Base-by-base conservation (phyloP, 2,113 vertebrate species). In the Neolamprologus kungweensis region DNA sequence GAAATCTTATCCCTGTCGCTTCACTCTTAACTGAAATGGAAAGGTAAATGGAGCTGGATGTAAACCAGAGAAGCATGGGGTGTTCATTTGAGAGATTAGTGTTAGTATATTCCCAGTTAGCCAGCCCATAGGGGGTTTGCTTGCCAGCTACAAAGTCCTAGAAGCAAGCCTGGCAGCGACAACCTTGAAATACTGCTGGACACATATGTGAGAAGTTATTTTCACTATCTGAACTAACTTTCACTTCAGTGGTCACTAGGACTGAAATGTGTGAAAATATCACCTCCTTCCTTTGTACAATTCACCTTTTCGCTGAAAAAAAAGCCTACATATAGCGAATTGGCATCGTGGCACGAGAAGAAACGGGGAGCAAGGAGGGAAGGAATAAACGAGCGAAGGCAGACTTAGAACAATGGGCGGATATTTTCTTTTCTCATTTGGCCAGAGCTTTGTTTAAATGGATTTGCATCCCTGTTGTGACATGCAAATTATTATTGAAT, bases 401-500 rank as follows among this genome's bases (percentile, higher is more conserved):
- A 26, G 57, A 68, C 7, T 37, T 21, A 8, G 4, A 35, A 9
- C 31, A 28, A 5, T 23, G 42, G 2, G 1, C 2, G 1, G 5
- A 0, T 53, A 19, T 47, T 31, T 57, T 40, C 82, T 19, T 45
- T 11, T 28, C 16, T 79, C 28, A 23, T 79, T 79, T 23, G 10
- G 7, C 2, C 31, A 45, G 7, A 81, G 31, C 26, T 83, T 91
- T 73, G 19, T 28, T 9, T 55, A 80, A 81, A 84, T 23, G n/a
- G 19, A 87, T 93, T 93, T 94, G 90, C 91, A 94, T 93, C 89
- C 60, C 23, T 60, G 42, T 2, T 79, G 68, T 33, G 21, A 79
- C 60, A 93, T 93, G 93, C 90, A 94, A 95, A 95, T 91, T 26
- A 26, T 55, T 9, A 17, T 2, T 73, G 58, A 86, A 88, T 83